These are phyloP conservation scores for Eupithecia inturbata DNA, from an alignment of 2,888 invertebrate species.

Conservation along the genomic window DNA sequence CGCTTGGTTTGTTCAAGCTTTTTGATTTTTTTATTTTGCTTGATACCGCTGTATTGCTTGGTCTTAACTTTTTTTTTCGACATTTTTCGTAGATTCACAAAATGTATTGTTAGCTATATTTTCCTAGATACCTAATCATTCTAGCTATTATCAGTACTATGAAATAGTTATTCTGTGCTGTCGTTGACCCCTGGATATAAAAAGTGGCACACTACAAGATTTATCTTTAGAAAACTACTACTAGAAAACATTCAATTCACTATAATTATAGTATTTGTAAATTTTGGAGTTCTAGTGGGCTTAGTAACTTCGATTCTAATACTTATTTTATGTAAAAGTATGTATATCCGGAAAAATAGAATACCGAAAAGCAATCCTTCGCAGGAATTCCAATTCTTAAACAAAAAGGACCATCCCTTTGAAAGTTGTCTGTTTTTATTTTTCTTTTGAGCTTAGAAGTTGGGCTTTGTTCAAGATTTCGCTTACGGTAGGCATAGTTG, in stretches of 20 bases:
- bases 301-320: background rate
- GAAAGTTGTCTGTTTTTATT: constrained; percentile 75
- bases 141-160: too few species aligned
- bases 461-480: constrained; percentile 37
- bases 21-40: too few species aligned
- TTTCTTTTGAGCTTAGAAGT: constrained; percentile 72
- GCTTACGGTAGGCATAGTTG: constrained; percentile 1
- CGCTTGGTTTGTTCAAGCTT: too few species aligned
- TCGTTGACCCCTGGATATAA: background rate
- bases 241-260: background rate
- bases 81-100: too few species aligned
- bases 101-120: too few species aligned
- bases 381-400: constrained; percentile 59
- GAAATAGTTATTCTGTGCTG: too few species aligned
- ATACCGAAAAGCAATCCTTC: constrained; percentile 55
- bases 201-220: background rate
- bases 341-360: background rate
- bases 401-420: constrained; percentile 72
- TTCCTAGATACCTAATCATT: background rate
- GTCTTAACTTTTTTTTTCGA: too few species aligned
- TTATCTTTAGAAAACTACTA: background rate
- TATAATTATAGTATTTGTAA: too few species aligned
- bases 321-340: background rate
- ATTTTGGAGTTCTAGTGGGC: background rate
- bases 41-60: too few species aligned